A percentile compares a stretch with the other conserved stretches of the same genome.
Evolutionary conservation across 2,113 vertebrate genomes (phyloP).

Genomic region (Paramisgurnus dabryanus): DNA sequence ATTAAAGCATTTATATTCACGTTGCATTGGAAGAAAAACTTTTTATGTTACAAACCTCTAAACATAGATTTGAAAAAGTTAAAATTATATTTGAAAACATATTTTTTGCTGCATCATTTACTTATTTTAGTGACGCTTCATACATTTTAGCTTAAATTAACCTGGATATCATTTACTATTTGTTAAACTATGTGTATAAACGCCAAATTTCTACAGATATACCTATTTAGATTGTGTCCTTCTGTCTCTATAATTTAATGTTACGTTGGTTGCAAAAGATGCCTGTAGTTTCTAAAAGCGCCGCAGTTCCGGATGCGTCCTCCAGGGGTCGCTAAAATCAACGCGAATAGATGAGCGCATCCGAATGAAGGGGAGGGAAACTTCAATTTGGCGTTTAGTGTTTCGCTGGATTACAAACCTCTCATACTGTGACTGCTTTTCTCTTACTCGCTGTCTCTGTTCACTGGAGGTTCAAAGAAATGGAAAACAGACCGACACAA

Average conservation of each 20-base stretch:
- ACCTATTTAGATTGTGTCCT: too few species aligned
- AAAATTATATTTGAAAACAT: too few species aligned
- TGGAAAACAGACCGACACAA: neutral
- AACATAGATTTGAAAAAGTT: too few species aligned
- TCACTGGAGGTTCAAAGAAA: neutral
- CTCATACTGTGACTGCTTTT: neutral
- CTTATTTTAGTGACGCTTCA: too few species aligned
- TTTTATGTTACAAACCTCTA: too few species aligned
- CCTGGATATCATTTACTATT: too few species aligned
- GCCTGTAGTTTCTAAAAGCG: neutral
- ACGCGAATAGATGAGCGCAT: neutral
- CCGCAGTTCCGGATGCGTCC: conserved; percentile 33
- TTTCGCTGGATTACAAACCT: neutral
- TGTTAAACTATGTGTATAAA: too few species aligned
- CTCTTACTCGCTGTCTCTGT: neutral
- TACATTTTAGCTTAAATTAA: too few species aligned
- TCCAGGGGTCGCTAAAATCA: conserved; percentile 55
- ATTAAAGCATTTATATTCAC: too few species aligned
- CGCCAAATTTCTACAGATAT: too few species aligned
- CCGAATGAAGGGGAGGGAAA: conserved; percentile 37
- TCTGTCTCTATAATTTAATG: neutral
- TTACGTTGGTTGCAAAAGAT: neutral
- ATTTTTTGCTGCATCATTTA: too few species aligned
- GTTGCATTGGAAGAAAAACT: too few species aligned
- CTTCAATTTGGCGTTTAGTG: conserved; percentile 37